Evolutionary conservation across 2,797 vertebrate genomes (phyloP).

Genomic region (Hybognathus amarus): DNA sequence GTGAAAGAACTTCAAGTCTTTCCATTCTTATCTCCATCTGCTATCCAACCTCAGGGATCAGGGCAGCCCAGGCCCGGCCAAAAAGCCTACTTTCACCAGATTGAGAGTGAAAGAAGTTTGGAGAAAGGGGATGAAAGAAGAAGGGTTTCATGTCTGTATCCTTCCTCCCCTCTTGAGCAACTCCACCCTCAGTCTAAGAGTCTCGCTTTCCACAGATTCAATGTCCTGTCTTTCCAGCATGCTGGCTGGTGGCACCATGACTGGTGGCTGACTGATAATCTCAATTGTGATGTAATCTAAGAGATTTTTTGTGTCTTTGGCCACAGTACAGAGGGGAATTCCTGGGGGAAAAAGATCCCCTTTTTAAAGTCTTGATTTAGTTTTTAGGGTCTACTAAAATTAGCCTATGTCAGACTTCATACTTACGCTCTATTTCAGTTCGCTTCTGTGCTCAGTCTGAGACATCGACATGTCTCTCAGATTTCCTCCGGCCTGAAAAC

Average conservation of each 20-base stretch:
- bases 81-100: slow-evolving; percentile 63
- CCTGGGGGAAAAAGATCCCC: neutral
- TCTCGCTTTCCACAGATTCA: slow-evolving; percentile 30
- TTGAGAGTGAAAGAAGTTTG: slow-evolving; percentile 6
- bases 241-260: slow-evolving; percentile 30
- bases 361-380: neutral
- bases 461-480: too few species aligned
- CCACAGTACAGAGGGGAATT: neutral
- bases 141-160: slow-evolving; percentile 10
- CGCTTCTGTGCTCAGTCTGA: too few species aligned
- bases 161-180: slow-evolving; percentile 11
- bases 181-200: slow-evolving; percentile 13
- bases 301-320: slow-evolving; percentile 11
- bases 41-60: slow-evolving; percentile 47
- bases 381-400: neutral
- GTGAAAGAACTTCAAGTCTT: slow-evolving; percentile 71
- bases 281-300: slow-evolving; percentile 30
- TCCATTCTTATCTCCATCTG: slow-evolving; percentile 60
- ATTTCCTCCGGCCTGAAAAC: too few species aligned
- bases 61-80: slow-evolving; percentile 34
- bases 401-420: too few species aligned
- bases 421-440: too few species aligned
- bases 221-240: slow-evolving; percentile 40
- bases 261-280: slow-evolving; percentile 33
- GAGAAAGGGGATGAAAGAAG: slow-evolving; percentile 21